Conservation (phyloP, 2,888 invertebrate species). For the Chironomus tentans region DNA sequence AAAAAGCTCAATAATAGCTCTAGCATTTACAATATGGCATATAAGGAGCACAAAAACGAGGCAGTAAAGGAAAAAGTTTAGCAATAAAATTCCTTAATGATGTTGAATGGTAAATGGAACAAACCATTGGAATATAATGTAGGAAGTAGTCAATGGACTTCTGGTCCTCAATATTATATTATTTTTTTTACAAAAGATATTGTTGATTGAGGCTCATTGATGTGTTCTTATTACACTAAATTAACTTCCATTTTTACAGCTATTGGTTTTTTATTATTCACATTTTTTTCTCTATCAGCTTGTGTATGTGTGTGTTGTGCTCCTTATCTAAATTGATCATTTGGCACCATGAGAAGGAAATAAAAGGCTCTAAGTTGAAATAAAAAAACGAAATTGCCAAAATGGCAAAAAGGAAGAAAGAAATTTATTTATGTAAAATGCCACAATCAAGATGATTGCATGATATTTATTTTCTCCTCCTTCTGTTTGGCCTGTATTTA, state of each 20-base stretch:
- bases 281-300: not conserved
- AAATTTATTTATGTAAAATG: not conserved
- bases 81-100: constrained; percentile 10
- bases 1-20: constrained; percentile 1
- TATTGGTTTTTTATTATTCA: not conserved
- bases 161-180: not conserved
- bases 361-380: not conserved
- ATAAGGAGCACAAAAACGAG: not conserved
- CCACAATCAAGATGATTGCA: constrained; percentile 13
- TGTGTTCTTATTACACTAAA: constrained; percentile 20
- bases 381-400: not conserved
- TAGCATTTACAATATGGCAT: not conserved
- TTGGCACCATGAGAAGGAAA: constrained; percentile 6
- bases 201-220: constrained; percentile 2
- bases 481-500: not conserved
- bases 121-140: no score
- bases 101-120: not conserved
- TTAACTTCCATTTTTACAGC: constrained; percentile 11
- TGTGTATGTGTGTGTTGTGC: not conserved
- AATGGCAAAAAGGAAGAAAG: not conserved
- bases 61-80: not conserved
- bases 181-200: not conserved
- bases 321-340: constrained; percentile 20
- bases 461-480: constrained; percentile 5
- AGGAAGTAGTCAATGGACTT: no score